These are phyloP conservation scores for Microtus californicus DNA, from an alignment of 2,797 vertebrate species.

Conservation along the genomic window DNA sequence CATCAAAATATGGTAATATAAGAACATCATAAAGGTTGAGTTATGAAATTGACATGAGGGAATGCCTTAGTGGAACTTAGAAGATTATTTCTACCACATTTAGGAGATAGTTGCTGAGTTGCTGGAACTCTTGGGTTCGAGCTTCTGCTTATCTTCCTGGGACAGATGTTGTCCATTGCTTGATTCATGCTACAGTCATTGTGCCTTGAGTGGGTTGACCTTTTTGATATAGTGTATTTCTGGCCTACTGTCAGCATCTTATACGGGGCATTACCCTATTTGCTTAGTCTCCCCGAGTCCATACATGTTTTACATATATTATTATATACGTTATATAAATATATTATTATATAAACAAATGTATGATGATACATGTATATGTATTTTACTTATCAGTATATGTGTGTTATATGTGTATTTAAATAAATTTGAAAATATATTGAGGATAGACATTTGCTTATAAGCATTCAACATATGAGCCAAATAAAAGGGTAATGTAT, in stretches of 20 bases:
- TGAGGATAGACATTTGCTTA: neutral
- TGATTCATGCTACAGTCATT: constrained; percentile 17
- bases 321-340: neutral
- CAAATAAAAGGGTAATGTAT: neutral
- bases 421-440: neutral
- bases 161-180: constrained; percentile 18
- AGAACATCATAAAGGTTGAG: constrained; percentile 27
- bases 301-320: neutral
- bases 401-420: neutral
- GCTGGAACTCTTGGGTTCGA: neutral
- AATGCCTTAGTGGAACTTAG: constrained; percentile 35
- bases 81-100: constrained; percentile 59
- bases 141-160: constrained; percentile 63
- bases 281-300: neutral
- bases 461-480: neutral
- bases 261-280: neutral
- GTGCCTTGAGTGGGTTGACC: neutral
- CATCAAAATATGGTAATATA: constrained; percentile 40
- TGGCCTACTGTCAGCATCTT: neutral
- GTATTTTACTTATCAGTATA: neutral
- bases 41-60: constrained; percentile 67
- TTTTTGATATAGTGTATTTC: neutral
- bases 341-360: neutral
- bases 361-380: neutral
- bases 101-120: constrained; percentile 29